Evolutionary conservation across 2,888 invertebrate species (phyloP).

Genomic region (Folsomia manolachei): DNA sequence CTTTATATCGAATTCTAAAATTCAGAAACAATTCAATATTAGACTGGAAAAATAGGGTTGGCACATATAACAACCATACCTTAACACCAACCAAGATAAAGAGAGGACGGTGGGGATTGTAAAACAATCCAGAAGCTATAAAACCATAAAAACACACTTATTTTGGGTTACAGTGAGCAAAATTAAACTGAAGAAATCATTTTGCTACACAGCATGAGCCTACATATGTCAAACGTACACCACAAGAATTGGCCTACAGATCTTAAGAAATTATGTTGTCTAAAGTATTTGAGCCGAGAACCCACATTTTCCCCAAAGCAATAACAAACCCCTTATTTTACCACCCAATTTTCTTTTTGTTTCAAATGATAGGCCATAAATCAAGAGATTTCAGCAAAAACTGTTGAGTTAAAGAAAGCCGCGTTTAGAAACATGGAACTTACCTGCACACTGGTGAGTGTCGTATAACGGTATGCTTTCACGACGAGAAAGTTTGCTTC

Average conservation of each 20-base stretch:
- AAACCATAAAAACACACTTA: slow-evolving; percentile 51
- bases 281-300: no score
- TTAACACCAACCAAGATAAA: slow-evolving; percentile 72
- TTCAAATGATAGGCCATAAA: not conserved
- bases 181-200: no score
- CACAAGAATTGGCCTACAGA: no score
- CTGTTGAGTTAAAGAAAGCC: no score
- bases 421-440: slow-evolving; percentile 30
- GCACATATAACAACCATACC: no score
- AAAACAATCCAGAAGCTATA: slow-evolving; percentile 79
- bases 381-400: not conserved
- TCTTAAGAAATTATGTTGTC: no score
- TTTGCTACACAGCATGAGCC: no score
- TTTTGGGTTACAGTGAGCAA: no score
- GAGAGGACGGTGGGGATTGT: slow-evolving; percentile 78
- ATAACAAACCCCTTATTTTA: not conserved
- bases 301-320: no score
- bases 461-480: slow-evolving; percentile 73
- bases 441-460: slow-evolving; percentile 70
- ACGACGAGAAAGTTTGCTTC: slow-evolving; percentile 80
- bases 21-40: no score
- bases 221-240: no score
- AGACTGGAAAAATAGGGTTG: no score
- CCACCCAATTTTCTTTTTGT: not conserved
- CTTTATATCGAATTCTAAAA: slow-evolving; percentile 69